Conservation (phyloP, 2,888 invertebrate genomes). For the Branchellion lobata region DNA sequence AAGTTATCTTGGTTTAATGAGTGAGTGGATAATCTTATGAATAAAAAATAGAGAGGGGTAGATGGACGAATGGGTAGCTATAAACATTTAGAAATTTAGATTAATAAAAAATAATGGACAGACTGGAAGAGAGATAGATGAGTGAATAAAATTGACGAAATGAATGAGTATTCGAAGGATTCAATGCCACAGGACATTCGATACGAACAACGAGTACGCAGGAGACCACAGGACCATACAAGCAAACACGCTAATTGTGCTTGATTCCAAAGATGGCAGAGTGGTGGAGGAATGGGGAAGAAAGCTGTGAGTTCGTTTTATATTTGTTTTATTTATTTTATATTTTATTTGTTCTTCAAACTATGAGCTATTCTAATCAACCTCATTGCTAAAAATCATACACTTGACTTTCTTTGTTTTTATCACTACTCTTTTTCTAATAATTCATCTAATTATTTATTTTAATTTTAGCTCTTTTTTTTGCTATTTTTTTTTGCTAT, state of each 20-base stretch:
- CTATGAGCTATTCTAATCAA: neutral
- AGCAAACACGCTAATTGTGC: conserved; percentile 78
- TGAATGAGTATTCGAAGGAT: neutral
- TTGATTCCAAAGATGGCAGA: conserved; percentile 75
- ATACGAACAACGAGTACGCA: conserved; percentile 42
- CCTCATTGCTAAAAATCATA: neutral
- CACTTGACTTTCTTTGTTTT: conserved; percentile 22
- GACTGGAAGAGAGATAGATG: too few relatives aligned
- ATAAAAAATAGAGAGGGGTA: too few relatives aligned
- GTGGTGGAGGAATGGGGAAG: conserved; percentile 83
- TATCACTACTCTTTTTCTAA: too few relatives aligned
- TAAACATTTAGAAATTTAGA: too few relatives aligned
- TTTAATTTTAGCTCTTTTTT: neutral
- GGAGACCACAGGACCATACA: conserved; percentile 72
- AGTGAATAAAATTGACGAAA: too few relatives aligned
- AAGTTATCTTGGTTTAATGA: too few relatives aligned
- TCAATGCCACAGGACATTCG: conserved; percentile 46
- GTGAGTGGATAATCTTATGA: too few relatives aligned
- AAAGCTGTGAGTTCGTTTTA: conserved; percentile 64
- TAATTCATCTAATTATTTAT: neutral
- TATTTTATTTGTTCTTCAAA: neutral
- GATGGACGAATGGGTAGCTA: too few relatives aligned
- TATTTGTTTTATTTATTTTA: conserved; percentile 19
- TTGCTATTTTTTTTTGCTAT: too few relatives aligned
- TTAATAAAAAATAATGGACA: too few relatives aligned